Evolutionary conservation across 2,113 vertebrate species (phyloP).

Genomic region (Camelus bactrianus): DNA sequence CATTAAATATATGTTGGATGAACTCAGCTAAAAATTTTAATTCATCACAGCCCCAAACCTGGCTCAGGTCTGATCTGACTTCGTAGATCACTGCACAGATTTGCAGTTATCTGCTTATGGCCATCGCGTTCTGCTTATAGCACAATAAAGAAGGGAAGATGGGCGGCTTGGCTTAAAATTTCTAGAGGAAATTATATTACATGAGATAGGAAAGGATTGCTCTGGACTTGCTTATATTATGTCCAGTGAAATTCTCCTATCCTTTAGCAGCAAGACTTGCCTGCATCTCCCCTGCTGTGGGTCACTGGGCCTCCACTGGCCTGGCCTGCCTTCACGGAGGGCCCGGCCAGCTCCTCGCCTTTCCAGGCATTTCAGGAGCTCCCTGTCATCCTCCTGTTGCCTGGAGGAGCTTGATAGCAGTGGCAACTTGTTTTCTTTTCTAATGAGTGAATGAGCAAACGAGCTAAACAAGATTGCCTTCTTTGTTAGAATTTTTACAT

Average conservation of each 20-base stretch:
- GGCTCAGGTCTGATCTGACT: slow-evolving; percentile 16
- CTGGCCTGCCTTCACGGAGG: not conserved
- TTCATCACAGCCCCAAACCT: not conserved
- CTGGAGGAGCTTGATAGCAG: not conserved
- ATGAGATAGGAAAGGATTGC: not conserved
- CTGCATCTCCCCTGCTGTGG: not conserved
- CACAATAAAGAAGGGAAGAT: slow-evolving; percentile 38
- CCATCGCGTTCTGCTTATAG: not conserved
- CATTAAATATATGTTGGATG: not conserved
- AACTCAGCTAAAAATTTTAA: slow-evolving; percentile 21
- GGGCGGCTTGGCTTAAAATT: not conserved
- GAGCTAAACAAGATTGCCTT: not conserved
- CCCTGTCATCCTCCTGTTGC: not conserved
- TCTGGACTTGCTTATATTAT: not conserved
- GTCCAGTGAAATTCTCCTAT: not conserved
- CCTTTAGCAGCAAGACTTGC: not conserved
- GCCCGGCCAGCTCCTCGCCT: not conserved
- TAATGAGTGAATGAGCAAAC: not conserved
- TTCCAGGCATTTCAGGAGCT: not conserved
- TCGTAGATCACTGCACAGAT: slow-evolving; percentile 25
- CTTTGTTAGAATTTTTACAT: slow-evolving; percentile 37
- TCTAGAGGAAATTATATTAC: not conserved
- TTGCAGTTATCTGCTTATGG: not conserved
- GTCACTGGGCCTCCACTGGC: no score
- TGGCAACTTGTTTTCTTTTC: not conserved